Conservation (phyloP, 2,113 vertebrate genomes). For the Panthera leo region DNA sequence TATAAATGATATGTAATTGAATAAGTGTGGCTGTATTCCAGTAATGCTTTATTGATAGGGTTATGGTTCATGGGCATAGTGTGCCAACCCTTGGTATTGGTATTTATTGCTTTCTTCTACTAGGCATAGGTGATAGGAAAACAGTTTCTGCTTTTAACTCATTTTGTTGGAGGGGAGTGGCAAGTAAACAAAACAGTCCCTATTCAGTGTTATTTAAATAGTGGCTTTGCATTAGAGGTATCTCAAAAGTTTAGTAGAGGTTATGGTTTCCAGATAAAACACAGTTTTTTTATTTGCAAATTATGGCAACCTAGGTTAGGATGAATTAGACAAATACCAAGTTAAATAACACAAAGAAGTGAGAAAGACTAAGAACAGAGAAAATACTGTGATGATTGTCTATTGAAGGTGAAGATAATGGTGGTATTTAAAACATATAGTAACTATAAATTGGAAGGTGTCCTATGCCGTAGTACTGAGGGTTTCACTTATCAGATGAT, state of each 20-base stretch:
- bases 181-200: neutral
- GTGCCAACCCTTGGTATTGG: neutral
- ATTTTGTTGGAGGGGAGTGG: neutral
- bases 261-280: neutral
- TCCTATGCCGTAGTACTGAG: neutral
- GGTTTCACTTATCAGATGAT: neutral
- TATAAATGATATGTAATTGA: neutral
- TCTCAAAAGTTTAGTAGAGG: neutral
- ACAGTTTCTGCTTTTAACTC: neutral
- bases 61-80: neutral
- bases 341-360: neutral
- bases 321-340: neutral
- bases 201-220: neutral
- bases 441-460: neutral
- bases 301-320: neutral
- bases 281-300: neutral
- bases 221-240: neutral
- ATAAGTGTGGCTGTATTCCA: neutral
- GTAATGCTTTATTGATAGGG: neutral
- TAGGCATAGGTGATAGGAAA: neutral
- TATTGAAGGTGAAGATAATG: neutral
- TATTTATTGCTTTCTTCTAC: neutral
- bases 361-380: neutral
- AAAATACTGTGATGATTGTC: neutral
- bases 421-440: neutral